Evolutionary conservation across 2,888 invertebrate species (phyloP).

Genomic region (Leucophora obtusa): DNA sequence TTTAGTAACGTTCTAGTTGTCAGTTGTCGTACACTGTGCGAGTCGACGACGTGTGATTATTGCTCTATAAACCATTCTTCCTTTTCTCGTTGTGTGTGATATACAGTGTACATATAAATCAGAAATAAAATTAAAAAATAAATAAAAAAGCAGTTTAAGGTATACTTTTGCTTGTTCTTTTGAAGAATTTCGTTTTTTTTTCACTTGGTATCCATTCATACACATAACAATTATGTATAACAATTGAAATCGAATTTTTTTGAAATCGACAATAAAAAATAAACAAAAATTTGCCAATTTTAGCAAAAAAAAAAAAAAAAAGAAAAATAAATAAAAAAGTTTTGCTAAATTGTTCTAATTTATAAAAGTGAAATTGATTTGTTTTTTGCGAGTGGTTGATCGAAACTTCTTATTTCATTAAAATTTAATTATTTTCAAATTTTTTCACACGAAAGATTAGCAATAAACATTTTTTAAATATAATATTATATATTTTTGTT

Average conservation of each 20-base stretch:
- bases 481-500: neutral
- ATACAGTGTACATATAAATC: slow-evolving; percentile 10
- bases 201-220: slow-evolving; percentile 27
- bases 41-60: slow-evolving; percentile 64
- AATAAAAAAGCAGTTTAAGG: slow-evolving; percentile 45
- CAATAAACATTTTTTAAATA: slow-evolving; percentile 7
- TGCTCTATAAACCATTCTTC: slow-evolving; percentile 28
- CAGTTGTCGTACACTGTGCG: slow-evolving; percentile 65
- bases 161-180: slow-evolving; percentile 36
- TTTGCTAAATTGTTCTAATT: slow-evolving; percentile 33
- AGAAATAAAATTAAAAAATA: slow-evolving; percentile 39
- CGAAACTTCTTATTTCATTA: neutral
- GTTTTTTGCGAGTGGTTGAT: neutral
- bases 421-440: slow-evolving; percentile 6
- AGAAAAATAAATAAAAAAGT: slow-evolving; percentile 11
- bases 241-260: slow-evolving; percentile 18
- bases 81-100: slow-evolving; percentile 46
- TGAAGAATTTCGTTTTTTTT: slow-evolving; percentile 25
- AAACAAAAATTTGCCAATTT: slow-evolving; percentile 10
- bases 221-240: slow-evolving; percentile 22
- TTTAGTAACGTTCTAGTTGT: slow-evolving; percentile 61
- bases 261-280: slow-evolving; percentile 16
- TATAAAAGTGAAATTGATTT: slow-evolving; percentile 42
- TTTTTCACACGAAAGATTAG: slow-evolving; percentile 14
- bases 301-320: slow-evolving; percentile 10